Evolutionary conservation across 2,888 invertebrate genomes (phyloP).

Genomic region (Amaurobius ferox): DNA sequence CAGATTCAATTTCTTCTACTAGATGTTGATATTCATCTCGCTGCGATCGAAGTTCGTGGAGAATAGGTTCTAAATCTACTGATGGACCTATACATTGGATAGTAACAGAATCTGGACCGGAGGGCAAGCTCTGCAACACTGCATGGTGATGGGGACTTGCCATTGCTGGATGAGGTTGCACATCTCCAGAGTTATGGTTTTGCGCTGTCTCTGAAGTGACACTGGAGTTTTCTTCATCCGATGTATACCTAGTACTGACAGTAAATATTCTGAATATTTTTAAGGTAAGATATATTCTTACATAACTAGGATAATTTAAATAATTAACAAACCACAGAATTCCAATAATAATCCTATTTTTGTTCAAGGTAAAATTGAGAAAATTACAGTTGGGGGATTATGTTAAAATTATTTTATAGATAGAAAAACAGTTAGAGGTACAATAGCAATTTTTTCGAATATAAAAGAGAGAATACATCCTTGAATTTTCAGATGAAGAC

Average conservation of each 20-base stretch:
- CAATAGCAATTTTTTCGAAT: too few relatives aligned
- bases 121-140: constrained; percentile 44
- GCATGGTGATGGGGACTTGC: constrained; percentile 73
- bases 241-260: constrained; percentile 75
- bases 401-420: too few relatives aligned
- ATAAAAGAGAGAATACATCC: too few relatives aligned
- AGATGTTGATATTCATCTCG: constrained; percentile 89
- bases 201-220: constrained; percentile 78
- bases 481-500: too few relatives aligned
- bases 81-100: constrained; percentile 44
- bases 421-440: too few relatives aligned
- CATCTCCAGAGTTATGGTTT: constrained; percentile 73
- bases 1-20: constrained; percentile 85
- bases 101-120: constrained; percentile 59
- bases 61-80: constrained; percentile 75
- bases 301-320: too few relatives aligned
- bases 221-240: constrained; percentile 78
- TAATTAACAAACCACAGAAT: too few relatives aligned
- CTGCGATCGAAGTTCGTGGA: constrained; percentile 87
- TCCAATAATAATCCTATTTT: too few relatives aligned
- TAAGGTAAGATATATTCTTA: too few relatives aligned
- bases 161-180: constrained; percentile 75
- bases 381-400: too few relatives aligned
- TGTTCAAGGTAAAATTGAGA: too few relatives aligned
- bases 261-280: too few relatives aligned